phyloP scores from a whole-genome alignment of 2,113 vertebrate genomes.

The Microcebus griseorufus region DNA sequence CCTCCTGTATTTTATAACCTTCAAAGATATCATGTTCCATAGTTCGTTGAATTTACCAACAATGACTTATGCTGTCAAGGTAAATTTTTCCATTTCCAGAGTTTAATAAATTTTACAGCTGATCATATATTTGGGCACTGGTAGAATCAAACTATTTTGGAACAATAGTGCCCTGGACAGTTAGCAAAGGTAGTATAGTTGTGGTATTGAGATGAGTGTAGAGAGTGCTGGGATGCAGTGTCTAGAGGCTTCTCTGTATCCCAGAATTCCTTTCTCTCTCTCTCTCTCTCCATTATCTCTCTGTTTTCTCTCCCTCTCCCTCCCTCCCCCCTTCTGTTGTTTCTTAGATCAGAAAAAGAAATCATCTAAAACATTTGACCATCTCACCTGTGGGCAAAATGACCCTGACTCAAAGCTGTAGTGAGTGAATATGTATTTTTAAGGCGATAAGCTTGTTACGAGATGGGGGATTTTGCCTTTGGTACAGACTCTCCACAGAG shows the following conservation, averaged over 20 bases:
- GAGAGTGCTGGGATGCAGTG: neutral
- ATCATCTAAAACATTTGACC: neutral
- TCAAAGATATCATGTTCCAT: conserved; percentile 31
- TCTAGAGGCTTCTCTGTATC: conserved; percentile 6
- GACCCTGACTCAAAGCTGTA: neutral
- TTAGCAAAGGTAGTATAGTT: neutral
- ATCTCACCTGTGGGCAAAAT: neutral
- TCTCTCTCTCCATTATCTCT: neutral
- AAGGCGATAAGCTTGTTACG: neutral
- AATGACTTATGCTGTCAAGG: conserved; percentile 12
- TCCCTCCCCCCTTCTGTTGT: neutral
- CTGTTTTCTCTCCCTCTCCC: neutral
- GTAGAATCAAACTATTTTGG: conserved; percentile 21
- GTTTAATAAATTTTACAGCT: conserved; percentile 41
- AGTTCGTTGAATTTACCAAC: conserved; percentile 39
- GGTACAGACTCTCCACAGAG: neutral
- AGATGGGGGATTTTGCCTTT: neutral
- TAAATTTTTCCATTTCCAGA: conserved; percentile 23
- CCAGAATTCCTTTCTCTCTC: neutral
- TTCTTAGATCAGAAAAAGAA: neutral
- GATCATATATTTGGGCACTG: conserved; percentile 10
- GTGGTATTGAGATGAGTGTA: neutral
- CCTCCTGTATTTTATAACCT: conserved; percentile 22
- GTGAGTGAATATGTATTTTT: neutral
- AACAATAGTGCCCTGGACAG: neutral